Base-by-base conservation (phyloP, 2,888 invertebrate genomes). In the Scotopteryx bipunctaria region DNA sequence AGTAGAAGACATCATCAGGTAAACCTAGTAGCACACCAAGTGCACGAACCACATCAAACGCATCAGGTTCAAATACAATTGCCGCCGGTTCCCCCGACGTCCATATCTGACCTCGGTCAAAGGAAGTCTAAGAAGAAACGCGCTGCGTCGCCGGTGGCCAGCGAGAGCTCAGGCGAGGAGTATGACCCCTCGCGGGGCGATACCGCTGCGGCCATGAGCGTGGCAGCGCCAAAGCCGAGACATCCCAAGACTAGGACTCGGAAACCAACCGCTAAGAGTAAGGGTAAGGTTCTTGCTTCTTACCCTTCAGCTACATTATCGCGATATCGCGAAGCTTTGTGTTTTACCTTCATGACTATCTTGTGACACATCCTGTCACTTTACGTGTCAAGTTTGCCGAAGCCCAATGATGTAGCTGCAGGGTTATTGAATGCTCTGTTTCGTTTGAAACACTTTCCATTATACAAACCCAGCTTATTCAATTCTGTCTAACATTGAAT, bases 151-250 rank as follows among this genome's bases (percentile, higher is more conserved):
- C 89, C 91, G 0, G 81, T 76, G 1, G 66, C 76, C 23, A 86
- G 89, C 54, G 86, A 80, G 17, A 90, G 90, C 56, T 91, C 91
- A 2, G 91, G 91, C 38, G 91, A 91, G 63, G 91, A 91, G 64
- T 91, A 91, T 45, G 86, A 89, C 57, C 90, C 91, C 2, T 66
- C 80, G 5, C 75, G 80, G 2, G 87, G 86, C 0, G 89, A 88
- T 49, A 84, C 83, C 2, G 76, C 83, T 2, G 81, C 86, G 1
- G 78, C 78, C 4, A 86, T 86, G 76, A 86, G 83, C 58, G 84
- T 88, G 21, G 88, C 81, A 1, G 84, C 89, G 1, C 82, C 88
- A 2, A 90, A 87, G 55, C 73, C 86, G 5, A 75, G 83, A n/a
- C 79, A 84, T 23, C 62, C 79, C 46, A 79, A 72, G 38, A 61